Conservation (phyloP, 2,888 invertebrate species). For the Andrena camellia region DNA sequence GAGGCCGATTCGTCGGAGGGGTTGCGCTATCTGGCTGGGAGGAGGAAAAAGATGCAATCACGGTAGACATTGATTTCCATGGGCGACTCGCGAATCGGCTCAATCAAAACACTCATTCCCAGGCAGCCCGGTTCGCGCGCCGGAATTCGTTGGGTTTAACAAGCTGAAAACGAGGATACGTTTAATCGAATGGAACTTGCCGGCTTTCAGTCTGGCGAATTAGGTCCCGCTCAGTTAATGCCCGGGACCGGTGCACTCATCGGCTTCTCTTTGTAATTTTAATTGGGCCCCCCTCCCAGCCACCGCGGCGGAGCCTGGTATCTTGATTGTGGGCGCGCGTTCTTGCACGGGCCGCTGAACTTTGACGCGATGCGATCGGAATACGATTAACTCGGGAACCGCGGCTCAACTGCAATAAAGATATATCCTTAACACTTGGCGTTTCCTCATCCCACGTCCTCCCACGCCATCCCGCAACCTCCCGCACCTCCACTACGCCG, state of each 20-base stretch:
- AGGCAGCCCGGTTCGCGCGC: conserved; percentile 11
- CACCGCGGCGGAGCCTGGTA: conserved; percentile 14
- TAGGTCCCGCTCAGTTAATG: conserved; percentile 54
- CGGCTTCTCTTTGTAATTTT: conserved; percentile 72
- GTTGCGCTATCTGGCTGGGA: background rate
- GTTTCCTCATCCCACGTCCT: background rate
- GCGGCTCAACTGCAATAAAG: conserved; percentile 29
- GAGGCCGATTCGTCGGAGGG: background rate
- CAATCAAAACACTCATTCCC: conserved; percentile 40
- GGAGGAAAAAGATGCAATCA: too few relatives aligned
- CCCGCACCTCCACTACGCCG: background rate
- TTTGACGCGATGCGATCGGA: conserved; percentile 59
- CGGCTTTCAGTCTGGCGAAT: conserved; percentile 45
- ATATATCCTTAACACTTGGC: conserved; percentile 22
- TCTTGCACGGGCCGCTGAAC: conserved; percentile 44
- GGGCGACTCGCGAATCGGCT: conserved; percentile 17
- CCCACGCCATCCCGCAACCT: too few relatives aligned
- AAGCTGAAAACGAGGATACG: conserved; percentile 64
- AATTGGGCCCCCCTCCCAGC: conserved; percentile 59
- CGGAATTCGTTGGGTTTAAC: conserved; percentile 57
- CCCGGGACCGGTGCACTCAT: conserved; percentile 50
- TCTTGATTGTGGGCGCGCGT: conserved; percentile 64
- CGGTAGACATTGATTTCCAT: conserved; percentile 22
- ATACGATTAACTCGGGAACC: conserved; percentile 56
- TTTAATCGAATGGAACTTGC: conserved; percentile 64